A percentile compares a stretch with the other conserved stretches of the same genome.
phyloP scores from a whole-genome alignment of 2,797 vertebrate species.

The Echiichthys vipera region DNA sequence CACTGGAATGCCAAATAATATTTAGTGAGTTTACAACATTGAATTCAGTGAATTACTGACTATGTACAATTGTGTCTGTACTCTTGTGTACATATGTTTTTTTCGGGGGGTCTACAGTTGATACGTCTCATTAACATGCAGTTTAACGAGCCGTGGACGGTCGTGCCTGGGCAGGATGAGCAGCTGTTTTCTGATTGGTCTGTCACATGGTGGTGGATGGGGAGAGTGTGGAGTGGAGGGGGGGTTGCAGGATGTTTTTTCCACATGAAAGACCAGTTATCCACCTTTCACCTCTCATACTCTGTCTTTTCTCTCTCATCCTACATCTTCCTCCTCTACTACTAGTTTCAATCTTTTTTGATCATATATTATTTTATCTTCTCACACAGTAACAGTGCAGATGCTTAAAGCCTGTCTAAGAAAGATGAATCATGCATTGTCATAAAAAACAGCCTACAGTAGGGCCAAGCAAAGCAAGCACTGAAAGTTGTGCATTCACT shows the following conservation, averaged over 20 bases:
- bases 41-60: neutral
- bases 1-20: conserved; percentile 27
- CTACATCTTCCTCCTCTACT: neutral
- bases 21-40: neutral
- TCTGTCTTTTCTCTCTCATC: neutral
- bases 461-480: neutral
- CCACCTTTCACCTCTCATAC: conserved; percentile 21
- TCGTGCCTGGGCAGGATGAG: conserved; percentile 60
- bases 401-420: neutral
- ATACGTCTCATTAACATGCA: conserved; percentile 52
- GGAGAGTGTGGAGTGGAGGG: neutral
- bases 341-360: neutral
- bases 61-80: neutral
- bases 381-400: neutral
- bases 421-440: conserved; percentile 21
- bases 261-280: conserved; percentile 46
- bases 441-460: neutral
- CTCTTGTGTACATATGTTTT: neutral
- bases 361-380: neutral
- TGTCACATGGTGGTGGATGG: conserved; percentile 27
- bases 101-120: neutral
- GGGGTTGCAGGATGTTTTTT: conserved; percentile 42
- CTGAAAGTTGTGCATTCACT: neutral
- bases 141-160: conserved; percentile 52
- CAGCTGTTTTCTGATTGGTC: conserved; percentile 68